Evolutionary conservation across 1,140 invertebrate species (phyloP).

Genomic region (Eriosoma lanigerum): DNA sequence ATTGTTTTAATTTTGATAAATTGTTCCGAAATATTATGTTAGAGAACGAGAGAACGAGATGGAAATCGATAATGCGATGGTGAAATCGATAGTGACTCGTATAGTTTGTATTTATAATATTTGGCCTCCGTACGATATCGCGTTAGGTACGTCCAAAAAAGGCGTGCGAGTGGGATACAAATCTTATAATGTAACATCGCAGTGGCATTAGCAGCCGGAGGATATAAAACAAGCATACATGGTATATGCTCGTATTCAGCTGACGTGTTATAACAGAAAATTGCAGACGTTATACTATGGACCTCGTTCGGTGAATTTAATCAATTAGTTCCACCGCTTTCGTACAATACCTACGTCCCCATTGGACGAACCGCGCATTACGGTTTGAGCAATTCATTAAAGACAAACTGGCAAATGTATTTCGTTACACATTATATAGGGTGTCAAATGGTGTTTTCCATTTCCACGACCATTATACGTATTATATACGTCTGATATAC

Average conservation of each 20-base stretch:
- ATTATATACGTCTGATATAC: no score
- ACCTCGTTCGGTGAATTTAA: slow-evolving; percentile 18
- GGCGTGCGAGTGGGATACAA: background rate
- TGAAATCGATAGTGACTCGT: no score
- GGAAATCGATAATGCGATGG: no score
- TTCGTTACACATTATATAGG: no score
- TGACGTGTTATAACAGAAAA: slow-evolving; percentile 1
- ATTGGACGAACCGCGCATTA: background rate
- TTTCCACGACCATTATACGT: no score
- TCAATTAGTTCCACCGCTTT: slow-evolving; percentile 12
- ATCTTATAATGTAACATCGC: background rate
- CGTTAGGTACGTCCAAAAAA: no score
- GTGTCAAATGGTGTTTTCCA: no score
- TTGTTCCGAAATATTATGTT: no score
- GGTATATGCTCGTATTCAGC: background rate
- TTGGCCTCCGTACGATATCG: no score
- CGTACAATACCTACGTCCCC: background rate
- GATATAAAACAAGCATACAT: background rate
- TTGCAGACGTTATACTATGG: background rate
- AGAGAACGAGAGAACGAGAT: no score
- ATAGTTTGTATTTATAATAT: no score
- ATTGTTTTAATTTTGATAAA: no score
- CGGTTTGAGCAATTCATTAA: background rate
- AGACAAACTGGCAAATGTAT: background rate
- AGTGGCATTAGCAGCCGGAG: background rate